phyloP scores from a whole-genome alignment of 2,797 vertebrate genomes.

The Thaleichthys pacificus region DNA sequence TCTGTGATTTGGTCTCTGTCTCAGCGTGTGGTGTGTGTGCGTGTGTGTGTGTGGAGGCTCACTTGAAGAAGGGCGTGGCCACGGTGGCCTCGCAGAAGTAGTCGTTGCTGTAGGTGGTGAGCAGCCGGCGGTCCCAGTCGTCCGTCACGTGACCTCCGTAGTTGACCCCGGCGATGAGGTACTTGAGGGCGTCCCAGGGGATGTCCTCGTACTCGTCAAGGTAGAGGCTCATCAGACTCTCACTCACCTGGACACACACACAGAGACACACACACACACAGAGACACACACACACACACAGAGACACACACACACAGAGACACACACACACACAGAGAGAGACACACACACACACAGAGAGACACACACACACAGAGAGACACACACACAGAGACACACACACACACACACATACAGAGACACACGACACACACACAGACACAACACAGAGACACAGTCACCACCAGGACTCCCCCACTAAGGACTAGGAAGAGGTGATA shows the following conservation, averaged over 20 bases:
- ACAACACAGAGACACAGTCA: too few species aligned
- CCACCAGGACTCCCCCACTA: too few species aligned
- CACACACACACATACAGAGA: too few species aligned
- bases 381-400: too few species aligned
- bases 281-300: neutral
- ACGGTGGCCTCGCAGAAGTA: conserved; percentile 83
- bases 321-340: neutral
- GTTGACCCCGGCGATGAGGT: conserved; percentile 84
- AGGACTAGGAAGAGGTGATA: too few species aligned
- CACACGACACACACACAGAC: too few species aligned
- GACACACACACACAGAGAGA: too few species aligned
- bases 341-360: too few species aligned
- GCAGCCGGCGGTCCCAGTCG: conserved; percentile 86
- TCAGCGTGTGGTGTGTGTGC: conserved; percentile 16
- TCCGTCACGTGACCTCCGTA: conserved; percentile 90
- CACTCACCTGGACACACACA: conserved; percentile 78
- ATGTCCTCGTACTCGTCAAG: conserved; percentile 86
- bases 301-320: too few species aligned
- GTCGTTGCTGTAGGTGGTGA: conserved; percentile 86
- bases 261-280: neutral
- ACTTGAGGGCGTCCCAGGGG: conserved; percentile 87
- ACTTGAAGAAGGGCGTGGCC: conserved; percentile 75
- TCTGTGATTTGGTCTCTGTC: conserved; percentile 1
- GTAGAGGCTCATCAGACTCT: conserved; percentile 84
- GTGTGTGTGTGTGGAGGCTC: conserved; percentile 33